Evolutionary conservation across 2,888 invertebrate species (phyloP), one percentile per base, ranked within the genome.

Genomic region (Agriotes lineatus): DNA sequence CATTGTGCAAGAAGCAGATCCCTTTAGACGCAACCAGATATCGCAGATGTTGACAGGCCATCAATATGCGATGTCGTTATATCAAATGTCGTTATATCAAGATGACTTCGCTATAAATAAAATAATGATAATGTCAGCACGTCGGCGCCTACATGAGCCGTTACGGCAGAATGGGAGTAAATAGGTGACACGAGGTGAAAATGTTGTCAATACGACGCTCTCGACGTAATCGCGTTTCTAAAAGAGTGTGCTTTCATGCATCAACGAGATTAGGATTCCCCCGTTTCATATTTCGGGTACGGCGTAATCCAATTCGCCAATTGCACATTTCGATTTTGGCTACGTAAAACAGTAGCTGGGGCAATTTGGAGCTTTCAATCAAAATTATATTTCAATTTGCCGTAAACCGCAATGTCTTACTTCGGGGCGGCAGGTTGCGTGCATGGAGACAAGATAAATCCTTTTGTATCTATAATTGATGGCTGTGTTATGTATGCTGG

Each of bases 61-160:
- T 67, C 67, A 62, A 61, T 67, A 67, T 62, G 54, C 62, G 57
- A 62, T 62, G 57, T 48, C 48, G 61, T 62, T 67, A 61, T 67
- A 67, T 67, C 60, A 61, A 61, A 67, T 67, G 60, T 61, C 67
- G 45, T 50, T 57, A 56, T 61, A 50, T 67, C 61, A 48, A 45
- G 56, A 62, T 57, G 61, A 58, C 61, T 67, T 61, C 39, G 50
- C 57, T 61, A 67, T 67, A 67, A 67, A 67, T 67, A 67, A 62
- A 30, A 56, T 67, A 67, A 67, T 67, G 67, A 67, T 62, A 67
- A 62, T 57, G 62, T 62, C 67, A 61, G 37, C 22, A 37, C 10
- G 62, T 14, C 16, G 33, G 39, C 67, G 67, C 30, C 67, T 57
- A 50, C 30, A 54, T 61, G 48, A 56, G 44, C 25, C 16, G 61